phyloP scores from a whole-genome alignment of 2,113 vertebrate genomes.

The Cyprinus carpio region DNA sequence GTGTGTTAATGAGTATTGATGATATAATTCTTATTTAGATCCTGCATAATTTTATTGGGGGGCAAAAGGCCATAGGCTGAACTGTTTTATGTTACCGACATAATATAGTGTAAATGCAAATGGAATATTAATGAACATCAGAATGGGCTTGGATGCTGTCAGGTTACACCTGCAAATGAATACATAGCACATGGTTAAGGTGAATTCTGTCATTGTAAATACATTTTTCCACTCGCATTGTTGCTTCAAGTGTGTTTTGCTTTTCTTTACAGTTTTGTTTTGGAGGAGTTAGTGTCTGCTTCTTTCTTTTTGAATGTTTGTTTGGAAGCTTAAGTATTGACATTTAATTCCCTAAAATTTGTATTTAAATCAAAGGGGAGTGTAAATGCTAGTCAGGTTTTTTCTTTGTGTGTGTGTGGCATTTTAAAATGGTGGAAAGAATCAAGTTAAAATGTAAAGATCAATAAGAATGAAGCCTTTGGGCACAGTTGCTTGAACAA shows the following conservation, averaged over 20 bases:
- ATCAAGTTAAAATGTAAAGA: constrained; percentile 15
- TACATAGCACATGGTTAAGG: constrained; percentile 20
- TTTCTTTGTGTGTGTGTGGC: constrained; percentile 33
- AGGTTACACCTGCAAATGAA: not conserved
- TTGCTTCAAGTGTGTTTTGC: constrained; percentile 37
- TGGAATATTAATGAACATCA: constrained; percentile 57
- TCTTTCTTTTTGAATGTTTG: constrained; percentile 35
- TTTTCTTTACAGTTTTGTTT: constrained; percentile 14
- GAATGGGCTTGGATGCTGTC: constrained; percentile 43
- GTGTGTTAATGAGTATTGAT: constrained; percentile 68
- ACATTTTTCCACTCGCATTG: constrained; percentile 30
- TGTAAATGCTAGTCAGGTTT: constrained; percentile 41
- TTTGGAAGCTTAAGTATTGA: constrained; percentile 47
- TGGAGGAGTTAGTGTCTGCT: constrained; percentile 9
- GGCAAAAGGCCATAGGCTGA: constrained; percentile 57
- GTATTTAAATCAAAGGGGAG: constrained; percentile 51
- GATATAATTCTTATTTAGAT: constrained; percentile 62
- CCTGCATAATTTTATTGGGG: constrained; percentile 59
- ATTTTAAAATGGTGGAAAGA: constrained; percentile 17
- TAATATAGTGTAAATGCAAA: constrained; percentile 61
- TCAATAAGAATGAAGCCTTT: constrained; percentile 1
- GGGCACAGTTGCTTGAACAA: constrained; percentile 26
- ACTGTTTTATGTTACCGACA: constrained; percentile 64
- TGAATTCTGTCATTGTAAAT: constrained; percentile 46
- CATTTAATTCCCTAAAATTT: constrained; percentile 52